Base-by-base conservation (phyloP, 2,888 invertebrate species). In the Thymelicus lineola region DNA sequence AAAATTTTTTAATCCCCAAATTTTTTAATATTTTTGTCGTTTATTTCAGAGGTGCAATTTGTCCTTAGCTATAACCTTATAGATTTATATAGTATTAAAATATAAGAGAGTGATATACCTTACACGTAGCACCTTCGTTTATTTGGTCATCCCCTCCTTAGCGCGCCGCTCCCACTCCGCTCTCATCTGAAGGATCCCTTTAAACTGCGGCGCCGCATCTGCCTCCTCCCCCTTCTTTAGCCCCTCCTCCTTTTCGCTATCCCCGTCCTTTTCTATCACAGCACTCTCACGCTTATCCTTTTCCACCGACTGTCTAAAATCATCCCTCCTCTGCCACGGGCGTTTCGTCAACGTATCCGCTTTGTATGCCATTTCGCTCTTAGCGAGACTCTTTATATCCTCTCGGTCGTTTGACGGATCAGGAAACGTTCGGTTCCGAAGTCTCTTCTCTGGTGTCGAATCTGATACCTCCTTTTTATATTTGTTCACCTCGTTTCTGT, bases 141-240 rank as follows among this genome's bases (percentile, higher is more conserved):
- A 94, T 90, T 95, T 95, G 90, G 94, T 95, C 91, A 95, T 94
- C 78, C 95, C 96, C 87, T 96, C 96, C 87, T 96, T 96, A 48
- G 96, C 96, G 76, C 97, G 92, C 78, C 96, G 95, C 85, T 97
- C 97, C 97, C 97, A 97, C 82, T 97, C 96, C 7, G 96, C 96
- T 70, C 96, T 94, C 81, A 96, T 94, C 81, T 96, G 96, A 82
- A 96, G 95, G 75, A 97, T 96, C 72, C 96, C 96, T 81, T 96
- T 96, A 79, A 96, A 96, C 81, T 95, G 94, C 57, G 95, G 94
- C 73, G 93, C 87, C 60, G 86, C 90, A 71, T 90, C 92, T 9
- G 90, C 90, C 74, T 88, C 90, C 71, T 85, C 88, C 71, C 83
- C 89, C 77, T 89, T 88, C 69, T 80, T 87, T 73, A 71, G 86